Conservation (phyloP, 2,888 invertebrate species). For the Campoplex capitator region DNA sequence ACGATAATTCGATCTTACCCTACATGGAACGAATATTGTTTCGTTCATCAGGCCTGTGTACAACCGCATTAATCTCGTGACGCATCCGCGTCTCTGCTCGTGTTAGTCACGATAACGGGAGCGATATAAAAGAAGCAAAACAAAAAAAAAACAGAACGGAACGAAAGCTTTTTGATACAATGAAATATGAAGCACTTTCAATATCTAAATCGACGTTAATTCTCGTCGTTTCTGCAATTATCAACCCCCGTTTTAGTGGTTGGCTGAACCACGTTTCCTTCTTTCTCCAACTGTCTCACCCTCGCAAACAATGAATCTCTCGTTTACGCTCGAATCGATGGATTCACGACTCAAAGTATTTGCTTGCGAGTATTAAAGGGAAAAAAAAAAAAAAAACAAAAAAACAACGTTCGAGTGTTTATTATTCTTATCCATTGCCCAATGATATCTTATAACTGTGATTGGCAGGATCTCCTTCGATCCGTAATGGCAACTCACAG, state of each 20-base stretch:
- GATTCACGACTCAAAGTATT: constrained; percentile 30
- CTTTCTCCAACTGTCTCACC: constrained; percentile 20
- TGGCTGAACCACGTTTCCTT: constrained; percentile 53
- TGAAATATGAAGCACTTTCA: constrained; percentile 7
- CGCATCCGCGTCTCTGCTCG: neutral
- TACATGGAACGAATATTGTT: constrained; percentile 6
- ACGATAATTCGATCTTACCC: constrained; percentile 18
- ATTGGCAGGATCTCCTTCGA: constrained; percentile 69
- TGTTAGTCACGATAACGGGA: constrained; percentile 20
- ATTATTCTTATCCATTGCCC: constrained; percentile 52
- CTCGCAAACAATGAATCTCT: constrained; percentile 7
- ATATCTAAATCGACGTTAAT: constrained; percentile 42
- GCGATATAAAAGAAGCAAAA: neutral
- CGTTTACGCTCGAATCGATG: constrained; percentile 47
- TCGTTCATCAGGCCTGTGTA: constrained; percentile 32
- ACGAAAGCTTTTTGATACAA: constrained; percentile 2
- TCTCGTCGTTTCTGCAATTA: constrained; percentile 51
- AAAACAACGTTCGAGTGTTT: constrained; percentile 27
- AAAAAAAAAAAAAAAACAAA: no score
- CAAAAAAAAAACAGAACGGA: neutral
- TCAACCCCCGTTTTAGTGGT: constrained; percentile 25
- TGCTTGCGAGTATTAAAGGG: constrained; percentile 21
- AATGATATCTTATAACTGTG: constrained; percentile 61
- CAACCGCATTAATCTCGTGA: constrained; percentile 30
- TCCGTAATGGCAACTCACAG: constrained; percentile 75